A percentile compares a stretch with the other conserved stretches of the same genome.
phyloP scores from a whole-genome alignment of 2,797 vertebrate species.

The Tadarida brasiliensis region DNA sequence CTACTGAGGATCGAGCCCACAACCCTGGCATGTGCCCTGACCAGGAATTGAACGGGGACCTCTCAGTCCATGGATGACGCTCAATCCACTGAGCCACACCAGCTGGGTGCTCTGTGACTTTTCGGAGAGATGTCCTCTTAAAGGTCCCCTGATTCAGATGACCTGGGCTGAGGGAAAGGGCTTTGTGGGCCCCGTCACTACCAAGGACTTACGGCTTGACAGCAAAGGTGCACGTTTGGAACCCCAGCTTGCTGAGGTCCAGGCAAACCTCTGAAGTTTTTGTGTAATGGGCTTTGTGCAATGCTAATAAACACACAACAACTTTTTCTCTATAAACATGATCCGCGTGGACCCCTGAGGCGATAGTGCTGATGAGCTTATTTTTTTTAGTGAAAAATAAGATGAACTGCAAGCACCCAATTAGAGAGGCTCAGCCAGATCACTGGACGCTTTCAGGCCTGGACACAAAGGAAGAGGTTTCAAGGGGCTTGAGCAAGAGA shows the following conservation, averaged over 20 bases:
- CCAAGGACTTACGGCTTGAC: conserved; percentile 10
- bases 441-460: conserved; percentile 42
- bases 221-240: conserved; percentile 6
- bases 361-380: conserved; percentile 56
- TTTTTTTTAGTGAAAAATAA: conserved; percentile 68
- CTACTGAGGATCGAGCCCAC: too few relatives aligned
- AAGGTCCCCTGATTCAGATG: background rate
- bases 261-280: background rate
- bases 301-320: conserved; percentile 63
- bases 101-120: background rate
- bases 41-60: too few relatives aligned
- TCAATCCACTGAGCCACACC: too few relatives aligned
- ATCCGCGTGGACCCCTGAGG: conserved; percentile 46
- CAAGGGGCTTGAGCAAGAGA: background rate
- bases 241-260: background rate
- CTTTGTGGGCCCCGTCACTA: background rate
- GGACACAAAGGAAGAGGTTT: conserved; percentile 36
- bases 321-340: conserved; percentile 41
- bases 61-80: too few relatives aligned
- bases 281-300: conserved; percentile 59
- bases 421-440: conserved; percentile 60
- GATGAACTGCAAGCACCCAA: conserved; percentile 50
- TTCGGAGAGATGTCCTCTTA: background rate
- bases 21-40: too few relatives aligned
- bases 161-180: background rate